These are phyloP conservation scores for Sweltsa coloradensis DNA, from an alignment of 1,140 invertebrate species.

Conservation along the genomic window DNA sequence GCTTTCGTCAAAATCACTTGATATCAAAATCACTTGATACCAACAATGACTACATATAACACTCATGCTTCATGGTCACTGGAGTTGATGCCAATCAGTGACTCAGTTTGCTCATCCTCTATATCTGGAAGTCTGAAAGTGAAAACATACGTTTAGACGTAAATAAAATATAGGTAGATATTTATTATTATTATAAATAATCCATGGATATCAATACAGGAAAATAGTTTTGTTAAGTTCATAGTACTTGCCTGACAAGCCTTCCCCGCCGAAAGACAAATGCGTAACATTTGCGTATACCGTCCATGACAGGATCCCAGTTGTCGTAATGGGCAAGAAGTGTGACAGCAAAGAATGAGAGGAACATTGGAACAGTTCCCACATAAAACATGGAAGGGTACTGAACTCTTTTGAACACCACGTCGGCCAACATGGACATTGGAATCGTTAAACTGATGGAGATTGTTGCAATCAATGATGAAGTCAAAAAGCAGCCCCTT, in stretches of 20 bases:
- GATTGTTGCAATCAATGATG: constrained; percentile 72
- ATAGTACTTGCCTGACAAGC: constrained; percentile 6
- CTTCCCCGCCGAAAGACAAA: constrained; percentile 3
- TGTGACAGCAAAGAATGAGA: constrained; percentile 63
- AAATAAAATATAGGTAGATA: neutral
- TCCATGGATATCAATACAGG: neutral
- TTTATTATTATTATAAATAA: neutral
- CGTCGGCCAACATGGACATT: constrained; percentile 70
- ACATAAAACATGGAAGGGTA: constrained; percentile 68
- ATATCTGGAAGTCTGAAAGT: constrained; percentile 29
- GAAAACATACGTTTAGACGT: neutral
- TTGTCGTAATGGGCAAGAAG: constrained; percentile 70
- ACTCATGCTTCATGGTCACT: constrained; percentile 16
- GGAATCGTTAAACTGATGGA: constrained; percentile 75
- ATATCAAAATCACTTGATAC: too few relatives aligned
- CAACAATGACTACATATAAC: neutral
- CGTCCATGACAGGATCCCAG: constrained; percentile 64
- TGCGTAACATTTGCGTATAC: constrained; percentile 9
- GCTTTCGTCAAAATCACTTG: too few relatives aligned
- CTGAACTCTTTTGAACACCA: constrained; percentile 56
- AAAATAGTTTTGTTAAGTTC: neutral
- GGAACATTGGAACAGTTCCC: constrained; percentile 63
- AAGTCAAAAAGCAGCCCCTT: constrained; percentile 83
- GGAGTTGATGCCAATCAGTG: constrained; percentile 26
- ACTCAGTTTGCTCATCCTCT: constrained; percentile 34